Base-by-base conservation (phyloP, 2,113 vertebrate genomes). In the Chaenogobius annularis region DNA sequence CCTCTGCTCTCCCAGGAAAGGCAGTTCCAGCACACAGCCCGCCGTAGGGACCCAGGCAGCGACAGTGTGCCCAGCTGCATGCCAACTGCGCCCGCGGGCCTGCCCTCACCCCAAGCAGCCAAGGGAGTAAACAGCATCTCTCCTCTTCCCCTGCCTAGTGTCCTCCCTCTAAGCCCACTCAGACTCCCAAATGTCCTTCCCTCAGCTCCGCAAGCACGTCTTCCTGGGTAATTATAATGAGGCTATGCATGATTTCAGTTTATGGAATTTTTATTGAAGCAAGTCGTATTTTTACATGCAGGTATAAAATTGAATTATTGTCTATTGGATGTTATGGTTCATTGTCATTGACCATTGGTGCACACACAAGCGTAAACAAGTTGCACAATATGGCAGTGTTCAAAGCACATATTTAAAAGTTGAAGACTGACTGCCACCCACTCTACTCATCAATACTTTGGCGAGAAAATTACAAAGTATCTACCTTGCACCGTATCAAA, bases 41-140 rank as follows among this genome's bases (percentile, higher is more conserved):
- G 83, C 90, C 84, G 73, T 81, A 66, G 88, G 90, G 87, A 87
- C 73, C 35, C 74, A 54, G 50, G 50, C 50, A 84, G 84, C 75
- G 79, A 89, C 90, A 83, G 83, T 58, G 88, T 89, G 88, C 90
- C 90, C 90, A 92, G 91, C 91, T 92, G 91, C 86, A 87, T 90
- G 90, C 84, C 90, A 91, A 90, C 89, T 88, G 87, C n/a, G 88
- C 90, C 89, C 74, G 82, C 75, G 70, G 91, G 87, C 88, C 55
- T 86, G 79, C 85, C 88, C 88, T 82, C 72, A 85, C 83, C 26
- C 79, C 79, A 55, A 63, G 37, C 75, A 86, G 88, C 83, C 90
- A 73, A 69, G 88, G 87, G 90, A 89, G 83, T 77, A 72, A 81
- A 84, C 82, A 85, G 80, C 73, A 82, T 84, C 85, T 72, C 85